A percentile compares a stretch with the other conserved stretches of the same genome.
Evolutionary conservation across 2,113 vertebrate genomes (phyloP).

Genomic region (Proterorhinus semilunaris): DNA sequence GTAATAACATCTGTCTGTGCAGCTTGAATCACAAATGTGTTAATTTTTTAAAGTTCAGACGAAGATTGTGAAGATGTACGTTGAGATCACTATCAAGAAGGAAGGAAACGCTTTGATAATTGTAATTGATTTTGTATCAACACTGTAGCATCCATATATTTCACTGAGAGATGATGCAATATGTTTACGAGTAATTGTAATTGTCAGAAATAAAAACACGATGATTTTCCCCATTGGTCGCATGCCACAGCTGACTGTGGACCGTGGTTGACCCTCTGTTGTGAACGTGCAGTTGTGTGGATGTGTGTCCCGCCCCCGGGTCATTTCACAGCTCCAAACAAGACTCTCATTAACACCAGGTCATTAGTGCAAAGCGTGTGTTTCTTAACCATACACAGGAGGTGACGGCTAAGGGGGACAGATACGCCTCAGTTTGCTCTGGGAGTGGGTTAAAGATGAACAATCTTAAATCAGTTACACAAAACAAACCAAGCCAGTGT

Average conservation of each 20-base stretch:
- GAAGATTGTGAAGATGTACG: slow-evolving; percentile 11
- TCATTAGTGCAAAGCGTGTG: slow-evolving; percentile 44
- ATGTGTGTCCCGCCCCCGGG: slow-evolving; percentile 47
- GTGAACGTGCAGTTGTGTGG: slow-evolving; percentile 56
- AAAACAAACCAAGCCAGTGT: no score
- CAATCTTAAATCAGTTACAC: no score
- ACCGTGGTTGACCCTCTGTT: slow-evolving; percentile 47
- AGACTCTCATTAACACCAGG: slow-evolving; percentile 71
- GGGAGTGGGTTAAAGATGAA: neutral
- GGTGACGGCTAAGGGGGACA: slow-evolving; percentile 35
- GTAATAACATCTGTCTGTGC: neutral
- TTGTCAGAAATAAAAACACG: neutral
- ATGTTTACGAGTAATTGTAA: neutral
- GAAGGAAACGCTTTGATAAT: slow-evolving; percentile 10
- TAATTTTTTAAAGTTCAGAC: neutral
- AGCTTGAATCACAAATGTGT: neutral
- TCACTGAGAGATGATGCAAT: neutral
- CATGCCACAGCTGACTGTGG: slow-evolving; percentile 3
- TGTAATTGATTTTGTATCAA: neutral
- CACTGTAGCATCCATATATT: neutral
- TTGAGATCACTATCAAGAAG: slow-evolving; percentile 31
- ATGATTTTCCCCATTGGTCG: neutral
- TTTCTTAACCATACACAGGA: slow-evolving; percentile 7
- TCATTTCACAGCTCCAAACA: slow-evolving; percentile 70
- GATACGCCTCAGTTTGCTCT: slow-evolving; percentile 59